Base-by-base conservation (phyloP, 1,140 invertebrate genomes). In the Pseudomyrmex sp. region DNA sequence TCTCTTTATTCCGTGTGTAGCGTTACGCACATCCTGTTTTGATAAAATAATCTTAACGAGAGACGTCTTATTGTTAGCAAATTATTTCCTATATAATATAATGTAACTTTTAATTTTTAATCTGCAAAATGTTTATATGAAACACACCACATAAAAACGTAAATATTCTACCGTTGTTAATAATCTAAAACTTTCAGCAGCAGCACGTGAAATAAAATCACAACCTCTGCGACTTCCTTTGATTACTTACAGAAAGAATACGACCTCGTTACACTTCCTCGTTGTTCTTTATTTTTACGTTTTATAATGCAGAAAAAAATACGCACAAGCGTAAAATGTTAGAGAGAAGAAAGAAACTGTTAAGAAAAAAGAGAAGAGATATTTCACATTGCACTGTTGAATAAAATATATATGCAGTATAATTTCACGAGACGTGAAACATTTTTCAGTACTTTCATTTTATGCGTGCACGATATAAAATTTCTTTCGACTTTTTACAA, bases 201-300 rank as follows among this genome's bases (percentile, higher is more conserved):
- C 35, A 35, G 46, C 54, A 18, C 10, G 46, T 20, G 1, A 62
- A 23, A 52, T 48, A n/a, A 35, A 76, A 77, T 77, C 74, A 66
- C 18, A 77, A 9, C 44, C 26, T 66, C 26, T 66, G 62, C 35
- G 62, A 63, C 18, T 68, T 68, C 26, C 50, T 66, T 44, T 20
- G 50, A 23, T 10, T 48, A 26, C 2, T 13, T 15, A 48, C 13
- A 7, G 15, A 18, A 68, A 44, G 68, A 56, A 61, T 75, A 66
- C 79, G n/a, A 86, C 65, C 79, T 77, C 66, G 48, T 2, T 23
- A n/a, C 12, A 62, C 65, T 86, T 73, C 48, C 5, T 35, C 84
- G 69, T 75, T 50, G 35, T 70, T 46, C 61, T 77, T 77, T 83
- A 83, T 73, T 73, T 56, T 12, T 58, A 15, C 8, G 26, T 23